Base-by-base conservation (phyloP, 1,140 invertebrate species). In the Asobara japonica region DNA sequence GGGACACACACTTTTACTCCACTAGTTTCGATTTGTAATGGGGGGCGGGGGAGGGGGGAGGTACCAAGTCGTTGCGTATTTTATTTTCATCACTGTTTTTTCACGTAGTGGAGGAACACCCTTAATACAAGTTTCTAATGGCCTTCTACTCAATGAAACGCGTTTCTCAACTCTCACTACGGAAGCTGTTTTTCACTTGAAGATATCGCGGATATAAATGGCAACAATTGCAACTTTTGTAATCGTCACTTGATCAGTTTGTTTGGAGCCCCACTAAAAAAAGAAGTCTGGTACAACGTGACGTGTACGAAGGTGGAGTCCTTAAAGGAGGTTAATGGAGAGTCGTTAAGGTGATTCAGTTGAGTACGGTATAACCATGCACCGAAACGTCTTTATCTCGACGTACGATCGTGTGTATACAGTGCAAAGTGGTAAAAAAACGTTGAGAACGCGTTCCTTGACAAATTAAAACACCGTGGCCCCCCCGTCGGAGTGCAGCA, bases 391-490 rank as follows among this genome's bases (percentile, higher is more conserved):
- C 74, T 76, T 76, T 76, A 76, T 76, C 74, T 62, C 73, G 41
- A 74, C 45, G 51, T 20, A 67, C 31, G 45, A 71, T 65, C 56
- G 29, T 65, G 67, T 69, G 60, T 41, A 67, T 51, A 62, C 11
- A 60, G 62, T 56, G 30, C 29, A 65, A 71, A 71, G 62, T 65
- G 62, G 62, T 30, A 73, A 65, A 76, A 73, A 76, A 72, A 61
- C 48, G 13, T 16, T 38, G 41, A 20, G 38, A 56, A 20, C 65
- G 71, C 70, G 68, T 73, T 18, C 65, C 67, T 76, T 80, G 78
- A 80, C 80, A 80, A 81, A 81, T 81, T 81, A 79, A 80, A 81
- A 74, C 76, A 77, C 74, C 75, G 75, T 73, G 70, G 69, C 72
- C 33, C 73, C 51, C 75, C 72, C 71, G 74, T 74, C 67, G 66